Evolutionary conservation across 1,140 invertebrate species (phyloP), one percentile per base, ranked within the genome.

Genomic region (Drosophila orena): DNA sequence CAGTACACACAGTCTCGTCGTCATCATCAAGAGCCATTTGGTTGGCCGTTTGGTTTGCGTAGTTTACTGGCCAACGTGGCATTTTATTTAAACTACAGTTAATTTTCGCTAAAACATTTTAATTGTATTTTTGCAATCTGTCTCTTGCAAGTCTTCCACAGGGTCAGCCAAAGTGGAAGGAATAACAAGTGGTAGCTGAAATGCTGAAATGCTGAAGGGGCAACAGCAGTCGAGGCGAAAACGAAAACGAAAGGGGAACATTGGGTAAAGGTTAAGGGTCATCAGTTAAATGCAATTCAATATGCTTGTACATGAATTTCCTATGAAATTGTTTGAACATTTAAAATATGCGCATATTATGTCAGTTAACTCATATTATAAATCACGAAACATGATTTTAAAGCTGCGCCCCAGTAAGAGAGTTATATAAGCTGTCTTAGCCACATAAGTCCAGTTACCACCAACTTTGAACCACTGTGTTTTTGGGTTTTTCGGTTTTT

Each of bases 51-150:
- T 44, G 40, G 61, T 65, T 68, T 69, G 64, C 64, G 42, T 69
- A 55, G 47, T 73, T 64, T 72, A 65, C 70, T 70, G 75, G 74
- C 78, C 61, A 84, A 66, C 83, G 72, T 77, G 74, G 84, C 84
- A 89, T 88, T 88, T 88, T 89, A 88, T 88, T 88, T 88, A 88
- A 88, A 89, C 84, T 88, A 79, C 84, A 88, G 84, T 88, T 88
- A 88, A 88, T 89, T 88, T 89, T 71, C 79, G 84, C 84, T 88
- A 84, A 89, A 88, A 89, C 84, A 89, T 88, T 88, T 88, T 88
- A 88, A 88, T 88, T 88, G 84, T 88, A 88, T 88, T 88, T 88
- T 69, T 89, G 84, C 81, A 88, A 89, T 88, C 84, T 89, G 84
- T 88, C 84, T 84, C 78, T 66, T 35, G 84, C 79, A 77, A 89